Base-by-base conservation (phyloP, 2,888 invertebrate genomes). In the Sceliomorpha sp. region DNA sequence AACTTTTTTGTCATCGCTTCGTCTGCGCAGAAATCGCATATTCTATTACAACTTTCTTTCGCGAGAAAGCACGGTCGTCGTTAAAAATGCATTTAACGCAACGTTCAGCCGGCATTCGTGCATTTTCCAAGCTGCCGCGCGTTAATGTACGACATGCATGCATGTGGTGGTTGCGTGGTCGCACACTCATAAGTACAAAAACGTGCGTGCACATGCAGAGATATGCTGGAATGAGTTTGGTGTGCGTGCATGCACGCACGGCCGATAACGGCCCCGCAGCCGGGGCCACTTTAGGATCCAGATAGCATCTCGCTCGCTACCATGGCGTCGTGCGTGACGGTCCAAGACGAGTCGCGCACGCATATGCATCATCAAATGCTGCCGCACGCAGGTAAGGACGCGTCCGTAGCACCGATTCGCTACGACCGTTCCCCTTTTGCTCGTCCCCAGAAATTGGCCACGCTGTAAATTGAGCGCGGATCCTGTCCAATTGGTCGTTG, bases 241-340 rank as follows among this genome's bases (percentile, higher is more conserved):
- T 48, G 48, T 40, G 60, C 60, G 60, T 53, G 67, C 37, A 56
- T 68, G 15, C 67, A 56, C 67, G 60, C 67, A 68, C 55, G 56
- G 50, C 36, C 67, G 67, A 68, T 68, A 68, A 60, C 55, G 40
- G 60, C 45, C 50, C 48, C 9, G 48, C 45, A 59, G 59, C 47
- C 45, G 42, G 66, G 51, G 47, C 66, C 53, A 66, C 59, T 66
- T 66, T 66, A 59, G 56, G 34, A 40, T n/a, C 44, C 3, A 48
- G 67, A 68, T 68, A 68, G 50, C 44, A 68, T 68, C 67, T 32
- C 37, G 31, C 48, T 13, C 26, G 36, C 45, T 42, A 37, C 42
- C 47, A 47, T 53, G 24, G 55, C 42, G 55, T 67, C 60, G 55
- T 68, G 68, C 68, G 68, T 60, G 60, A 60, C 68, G 60, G 50